A percentile compares a stretch with the other conserved stretches of the same genome.
Conservation (phyloP, 2,888 invertebrate species). For the Sinohyriopsis cumingii region DNA sequence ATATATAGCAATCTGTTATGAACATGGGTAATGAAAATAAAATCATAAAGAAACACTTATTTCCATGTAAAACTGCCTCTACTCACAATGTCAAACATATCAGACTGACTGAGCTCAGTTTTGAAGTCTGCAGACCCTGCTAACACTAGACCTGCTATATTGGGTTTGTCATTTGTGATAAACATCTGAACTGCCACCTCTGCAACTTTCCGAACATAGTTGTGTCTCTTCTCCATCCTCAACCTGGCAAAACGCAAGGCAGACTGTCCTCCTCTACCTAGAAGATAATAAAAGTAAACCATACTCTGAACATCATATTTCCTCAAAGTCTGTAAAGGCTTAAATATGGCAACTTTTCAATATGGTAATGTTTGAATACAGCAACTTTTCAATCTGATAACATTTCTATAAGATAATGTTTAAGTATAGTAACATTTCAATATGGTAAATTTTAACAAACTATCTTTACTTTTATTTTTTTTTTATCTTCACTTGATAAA, state of each 20-base stretch:
- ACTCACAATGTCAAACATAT: constrained; percentile 98
- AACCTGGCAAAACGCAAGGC: constrained; percentile 99
- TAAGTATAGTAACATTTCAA: too few species aligned
- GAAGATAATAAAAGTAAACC: constrained; percentile 9
- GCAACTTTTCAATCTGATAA: too few species aligned
- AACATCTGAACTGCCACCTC: constrained; percentile 97
- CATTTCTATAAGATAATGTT: too few species aligned
- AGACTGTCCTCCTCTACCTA: constrained; percentile 97
- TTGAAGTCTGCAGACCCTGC: constrained; percentile 99
- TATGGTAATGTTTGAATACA: too few species aligned
- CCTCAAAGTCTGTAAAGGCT: not conserved
- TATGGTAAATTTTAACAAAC: too few species aligned
- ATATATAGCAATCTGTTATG: too few species aligned
- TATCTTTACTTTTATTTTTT: too few species aligned
- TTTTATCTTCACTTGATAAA: too few species aligned
- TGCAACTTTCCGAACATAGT: constrained; percentile 98
- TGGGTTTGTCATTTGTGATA: constrained; percentile 97
- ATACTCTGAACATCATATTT: too few species aligned
- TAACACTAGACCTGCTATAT: constrained; percentile 96
- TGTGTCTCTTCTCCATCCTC: constrained; percentile 99
- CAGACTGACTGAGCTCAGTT: constrained; percentile 99
- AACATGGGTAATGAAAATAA: too few species aligned
- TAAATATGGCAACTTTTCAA: too few species aligned
- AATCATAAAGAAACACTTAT: too few species aligned
- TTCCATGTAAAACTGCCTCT: not conserved